phyloP scores from a whole-genome alignment of 1,140 invertebrate genomes.

The Panagrolaimus sp. region DNA sequence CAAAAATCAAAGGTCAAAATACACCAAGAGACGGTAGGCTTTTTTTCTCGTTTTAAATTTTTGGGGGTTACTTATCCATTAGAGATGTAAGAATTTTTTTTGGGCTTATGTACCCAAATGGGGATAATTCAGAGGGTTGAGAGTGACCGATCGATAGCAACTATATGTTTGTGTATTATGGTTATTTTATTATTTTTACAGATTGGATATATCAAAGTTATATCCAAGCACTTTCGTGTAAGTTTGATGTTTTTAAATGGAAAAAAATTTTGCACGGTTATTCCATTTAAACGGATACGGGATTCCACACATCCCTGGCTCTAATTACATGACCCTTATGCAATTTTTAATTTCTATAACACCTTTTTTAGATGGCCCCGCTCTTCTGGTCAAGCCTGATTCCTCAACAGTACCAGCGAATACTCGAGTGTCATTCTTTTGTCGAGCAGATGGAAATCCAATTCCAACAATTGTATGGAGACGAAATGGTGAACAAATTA shows the following conservation, averaged over 20 bases:
- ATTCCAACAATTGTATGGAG: constrained; percentile 78
- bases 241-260: constrained; percentile 1
- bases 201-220: constrained; percentile 12
- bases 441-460: constrained; percentile 82
- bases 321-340: no score
- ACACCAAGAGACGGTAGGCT: constrained; percentile 1
- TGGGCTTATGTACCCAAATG: neutral
- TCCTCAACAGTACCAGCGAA: constrained; percentile 70
- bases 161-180: neutral
- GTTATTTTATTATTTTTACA: neutral
- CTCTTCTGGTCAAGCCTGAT: constrained; percentile 43
- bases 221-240: constrained; percentile 13
- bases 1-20: neutral
- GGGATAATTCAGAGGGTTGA: neutral
- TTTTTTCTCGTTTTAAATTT: neutral
- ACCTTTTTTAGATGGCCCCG: constrained; percentile 24
- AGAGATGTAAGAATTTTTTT: no score
- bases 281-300: no score
- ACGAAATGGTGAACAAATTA: constrained; percentile 76
- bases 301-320: no score
- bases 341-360: no score
- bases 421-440: constrained; percentile 88
- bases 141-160: neutral
- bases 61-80: no score
- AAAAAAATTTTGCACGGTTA: neutral